Evolutionary conservation across 2,888 invertebrate genomes (phyloP).

Genomic region (Imbricaverruca yamaguchii): DNA sequence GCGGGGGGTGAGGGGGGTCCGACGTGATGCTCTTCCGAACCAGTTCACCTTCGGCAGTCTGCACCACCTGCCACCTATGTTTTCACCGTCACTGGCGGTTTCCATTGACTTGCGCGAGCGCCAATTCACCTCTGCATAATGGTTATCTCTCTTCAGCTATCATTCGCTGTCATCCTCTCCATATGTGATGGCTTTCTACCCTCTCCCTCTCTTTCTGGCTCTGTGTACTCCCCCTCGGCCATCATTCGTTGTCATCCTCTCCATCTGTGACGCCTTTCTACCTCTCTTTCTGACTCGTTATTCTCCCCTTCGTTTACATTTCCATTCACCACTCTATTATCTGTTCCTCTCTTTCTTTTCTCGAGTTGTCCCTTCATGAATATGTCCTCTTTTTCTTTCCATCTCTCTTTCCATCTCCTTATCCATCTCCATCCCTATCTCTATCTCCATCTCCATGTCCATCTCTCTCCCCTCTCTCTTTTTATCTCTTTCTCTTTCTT

Average conservation of each 20-base stretch:
- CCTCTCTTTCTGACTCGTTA: not conserved
- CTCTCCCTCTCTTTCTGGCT: constrained; percentile 9
- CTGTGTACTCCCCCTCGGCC: not conserved
- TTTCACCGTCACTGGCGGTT: no score
- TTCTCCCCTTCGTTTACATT: not conserved
- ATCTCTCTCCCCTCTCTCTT: constrained; percentile 22
- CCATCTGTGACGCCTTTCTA: not conserved
- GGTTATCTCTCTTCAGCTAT: no score
- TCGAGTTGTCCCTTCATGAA: no score
- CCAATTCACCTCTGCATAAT: no score
- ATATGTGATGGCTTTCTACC: no score
- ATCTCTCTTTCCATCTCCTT: constrained; percentile 17
- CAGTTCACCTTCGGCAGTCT: no score
- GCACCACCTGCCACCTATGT: no score
- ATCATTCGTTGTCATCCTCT: not conserved
- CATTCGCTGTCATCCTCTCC: no score
- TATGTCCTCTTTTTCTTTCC: not conserved
- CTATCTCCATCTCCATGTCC: constrained; percentile 19
- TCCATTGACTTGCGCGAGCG: no score
- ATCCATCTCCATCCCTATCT: constrained; percentile 19
- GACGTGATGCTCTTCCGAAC: no score
- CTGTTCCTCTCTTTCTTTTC: constrained; percentile 14
- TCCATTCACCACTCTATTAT: not conserved
- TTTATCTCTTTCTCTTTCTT: not conserved
- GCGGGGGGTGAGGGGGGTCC: no score